Conservation (phyloP, 2,888 invertebrate genomes). For the Nezara viridula region DNA sequence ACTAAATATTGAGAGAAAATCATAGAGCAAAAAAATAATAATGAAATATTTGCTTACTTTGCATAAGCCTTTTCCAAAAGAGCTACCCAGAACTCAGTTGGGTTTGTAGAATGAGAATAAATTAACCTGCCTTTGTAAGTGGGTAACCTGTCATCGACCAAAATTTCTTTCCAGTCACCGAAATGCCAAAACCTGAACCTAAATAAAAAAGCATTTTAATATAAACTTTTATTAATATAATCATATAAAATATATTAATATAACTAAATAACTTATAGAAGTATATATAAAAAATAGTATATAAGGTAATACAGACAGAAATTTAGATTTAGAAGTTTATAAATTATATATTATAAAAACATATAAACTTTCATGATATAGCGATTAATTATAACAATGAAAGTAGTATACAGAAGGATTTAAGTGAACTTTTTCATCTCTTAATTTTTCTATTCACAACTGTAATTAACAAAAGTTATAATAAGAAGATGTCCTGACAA, state of each 20-base stretch:
- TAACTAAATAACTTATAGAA: neutral
- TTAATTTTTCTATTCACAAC: too few relatives aligned
- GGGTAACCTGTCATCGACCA: constrained; percentile 83
- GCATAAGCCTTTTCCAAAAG: constrained; percentile 86
- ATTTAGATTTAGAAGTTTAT: too few relatives aligned
- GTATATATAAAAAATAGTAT: neutral
- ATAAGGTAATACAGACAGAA: too few relatives aligned
- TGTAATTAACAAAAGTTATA: too few relatives aligned
- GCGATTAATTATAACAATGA: too few relatives aligned
- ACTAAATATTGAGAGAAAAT: too few relatives aligned
- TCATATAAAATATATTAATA: neutral
- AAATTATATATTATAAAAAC: too few relatives aligned
- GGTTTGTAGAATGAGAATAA: constrained; percentile 75
- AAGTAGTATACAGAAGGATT: too few relatives aligned
- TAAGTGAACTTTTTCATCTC: too few relatives aligned
- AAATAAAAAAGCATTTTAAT: neutral
- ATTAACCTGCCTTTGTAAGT: constrained; percentile 77
- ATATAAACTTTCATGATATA: too few relatives aligned
- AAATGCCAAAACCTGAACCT: constrained; percentile 86
- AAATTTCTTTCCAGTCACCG: constrained; percentile 82
- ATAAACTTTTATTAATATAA: neutral
- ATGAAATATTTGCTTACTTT: constrained; percentile 73
- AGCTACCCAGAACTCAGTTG: constrained; percentile 82
- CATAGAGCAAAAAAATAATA: neutral
- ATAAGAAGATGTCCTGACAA: too few relatives aligned